Conservation (phyloP, 2,797 vertebrate genomes). For the Hydrocynus forskahlii region DNA sequence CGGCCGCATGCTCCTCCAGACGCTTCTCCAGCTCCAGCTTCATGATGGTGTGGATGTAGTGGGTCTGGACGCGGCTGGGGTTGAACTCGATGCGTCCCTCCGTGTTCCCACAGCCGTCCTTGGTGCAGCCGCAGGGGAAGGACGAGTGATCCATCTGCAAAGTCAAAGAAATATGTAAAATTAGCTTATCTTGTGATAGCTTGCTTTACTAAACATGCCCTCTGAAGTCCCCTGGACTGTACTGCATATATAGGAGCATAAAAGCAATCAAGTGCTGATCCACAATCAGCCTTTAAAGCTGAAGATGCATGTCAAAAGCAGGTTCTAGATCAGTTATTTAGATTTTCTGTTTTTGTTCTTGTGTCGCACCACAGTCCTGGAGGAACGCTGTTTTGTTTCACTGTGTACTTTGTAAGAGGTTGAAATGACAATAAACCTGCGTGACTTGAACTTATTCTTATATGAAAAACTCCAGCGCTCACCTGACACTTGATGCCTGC, state of each 20-base stretch:
- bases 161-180: slow-evolving; percentile 9
- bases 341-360: no score
- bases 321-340: no score
- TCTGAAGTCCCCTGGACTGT: no score
- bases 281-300: no score
- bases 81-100: slow-evolving; percentile 95
- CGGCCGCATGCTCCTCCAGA: slow-evolving; percentile 78
- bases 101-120: slow-evolving; percentile 91
- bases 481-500: slow-evolving; percentile 99
- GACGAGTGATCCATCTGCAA: slow-evolving; percentile 94
- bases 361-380: no score
- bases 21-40: slow-evolving; percentile 94
- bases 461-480: background rate
- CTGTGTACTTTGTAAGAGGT: no score
- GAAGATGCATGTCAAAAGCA: no score
- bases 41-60: slow-evolving; percentile 97
- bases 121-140: slow-evolving; percentile 95
- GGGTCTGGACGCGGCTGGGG: slow-evolving; percentile 92
- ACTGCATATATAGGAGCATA: no score
- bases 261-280: no score
- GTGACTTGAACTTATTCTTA: background rate
- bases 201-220: no score
- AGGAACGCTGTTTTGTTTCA: no score
- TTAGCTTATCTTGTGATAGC: background rate
- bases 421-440: background rate